A percentile compares a stretch with the other conserved stretches of the same genome.
These are phyloP conservation scores for Escarpia spicata DNA, from an alignment of 2,888 invertebrate species.

Conservation along the genomic window DNA sequence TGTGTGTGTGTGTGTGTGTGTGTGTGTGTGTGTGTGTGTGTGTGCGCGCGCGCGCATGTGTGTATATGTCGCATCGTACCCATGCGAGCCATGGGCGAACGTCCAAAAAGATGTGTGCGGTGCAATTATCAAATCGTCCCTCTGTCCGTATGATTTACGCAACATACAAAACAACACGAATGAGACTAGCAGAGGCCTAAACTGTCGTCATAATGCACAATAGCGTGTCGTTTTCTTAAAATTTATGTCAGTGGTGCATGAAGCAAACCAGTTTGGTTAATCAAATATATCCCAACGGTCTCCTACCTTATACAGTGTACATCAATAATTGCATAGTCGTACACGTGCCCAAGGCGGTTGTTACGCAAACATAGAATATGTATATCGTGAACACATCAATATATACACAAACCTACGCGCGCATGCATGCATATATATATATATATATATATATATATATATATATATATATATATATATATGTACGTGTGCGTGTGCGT, in stretches of 20 bases:
- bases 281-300: conserved; percentile 6
- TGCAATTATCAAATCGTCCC: neutral
- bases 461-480: no score
- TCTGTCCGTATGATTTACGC: neutral
- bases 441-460: no score
- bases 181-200: neutral
- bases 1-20: no score
- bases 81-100: no score
- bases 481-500: no score
- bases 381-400: neutral
- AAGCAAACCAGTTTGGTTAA: neutral
- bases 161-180: neutral
- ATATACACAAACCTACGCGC: neutral
- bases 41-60: no score
- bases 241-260: neutral
- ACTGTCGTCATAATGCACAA: neutral
- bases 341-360: neutral
- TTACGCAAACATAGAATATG: neutral
- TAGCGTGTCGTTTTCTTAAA: neutral
- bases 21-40: no score
- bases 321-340: neutral
- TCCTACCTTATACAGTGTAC: neutral
- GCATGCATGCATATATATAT: neutral
- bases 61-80: no score
- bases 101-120: neutral